Evolutionary conservation across 2,797 vertebrate species (phyloP), one percentile per base, ranked within the genome.

Genomic region (Catamblyrhynchus diadema): DNA sequence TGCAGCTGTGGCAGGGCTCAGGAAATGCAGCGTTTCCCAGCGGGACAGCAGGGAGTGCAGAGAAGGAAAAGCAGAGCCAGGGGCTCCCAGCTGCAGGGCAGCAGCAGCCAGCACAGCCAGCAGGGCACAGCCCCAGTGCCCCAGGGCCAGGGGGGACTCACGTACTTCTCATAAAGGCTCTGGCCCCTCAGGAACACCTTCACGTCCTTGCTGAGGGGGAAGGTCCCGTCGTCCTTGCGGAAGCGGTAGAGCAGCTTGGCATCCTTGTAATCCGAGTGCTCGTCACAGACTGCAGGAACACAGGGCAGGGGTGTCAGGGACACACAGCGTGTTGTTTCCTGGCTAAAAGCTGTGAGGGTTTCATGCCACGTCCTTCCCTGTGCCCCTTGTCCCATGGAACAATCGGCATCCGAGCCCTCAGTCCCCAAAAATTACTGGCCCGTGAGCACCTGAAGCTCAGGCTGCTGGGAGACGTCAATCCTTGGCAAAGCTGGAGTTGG

Each of bases 201-300:
- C 93, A 99, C 98, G 12, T 99, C 98, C 53, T 97, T 98, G 19
- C 97, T 98, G 80, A 98, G 98, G 3, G 98, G 98, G 95, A 99
- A 98, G 24, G 99, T 99, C 25, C 98, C 98, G 1, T 99, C 98
- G 4, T 99, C 99, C 92, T 98, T 98, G 62, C 98, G 98, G 95
- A 99, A 99, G 82, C 99, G 98, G 80, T 99, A 99, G 35, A 99
- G 97, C 75, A 98, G 97, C 93, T 98, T 98, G 88, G 98, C 98
- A 12, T 99, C 99, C 96, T 99, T 99, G 97, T 98, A 98, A 23
- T 98, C 93, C 0, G 95, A 94, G 94, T 98, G 98, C 91, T 99
- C 98, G 9, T 99, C 99, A 53, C 99, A 99, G 32, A 99, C 99
- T 99, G 91, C 15, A 70, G 90, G 72, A 50, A 78, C 44, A 25